These are phyloP conservation scores for Drosophila borealis DNA, from an alignment of 2,888 invertebrate genomes.

Conservation along the genomic window DNA sequence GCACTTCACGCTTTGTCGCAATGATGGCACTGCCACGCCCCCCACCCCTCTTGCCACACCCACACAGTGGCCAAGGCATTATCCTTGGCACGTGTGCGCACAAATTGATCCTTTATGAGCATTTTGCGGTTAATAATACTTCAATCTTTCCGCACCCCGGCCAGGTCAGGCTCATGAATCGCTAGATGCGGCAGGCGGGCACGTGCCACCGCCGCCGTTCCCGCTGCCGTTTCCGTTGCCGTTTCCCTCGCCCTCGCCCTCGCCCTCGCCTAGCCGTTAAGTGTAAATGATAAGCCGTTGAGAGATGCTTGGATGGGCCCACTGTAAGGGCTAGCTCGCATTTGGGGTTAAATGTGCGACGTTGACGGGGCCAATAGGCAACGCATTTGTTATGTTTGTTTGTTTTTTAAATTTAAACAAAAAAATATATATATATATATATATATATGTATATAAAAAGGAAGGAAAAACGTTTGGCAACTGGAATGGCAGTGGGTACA, in stretches of 20 bases:
- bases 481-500: background rate
- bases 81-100: conserved; percentile 78
- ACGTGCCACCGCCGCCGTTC: conserved; percentile 66
- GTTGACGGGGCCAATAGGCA: conserved; percentile 38
- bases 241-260: conserved; percentile 53
- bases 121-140: conserved; percentile 81
- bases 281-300: conserved; percentile 80
- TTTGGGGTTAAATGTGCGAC: conserved; percentile 51
- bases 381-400: conserved; percentile 47
- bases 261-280: conserved; percentile 73
- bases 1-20: conserved; percentile 65
- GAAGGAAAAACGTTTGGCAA: conserved; percentile 2
- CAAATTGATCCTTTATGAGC: conserved; percentile 80
- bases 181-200: conserved; percentile 54
- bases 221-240: conserved; percentile 9
- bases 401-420: conserved; percentile 27
- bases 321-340: conserved; percentile 1
- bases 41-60: background rate
- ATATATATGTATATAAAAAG: background rate
- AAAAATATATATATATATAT: too few species aligned
- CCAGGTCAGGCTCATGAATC: conserved; percentile 34
- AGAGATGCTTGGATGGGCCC: conserved; percentile 19
- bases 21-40: conserved; percentile 38
- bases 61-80: conserved; percentile 43
- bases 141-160: conserved; percentile 20